Evolutionary conservation across 2,888 invertebrate genomes (phyloP), one percentile per base, ranked within the genome.

Genomic region (Ormyrus rosae): DNA sequence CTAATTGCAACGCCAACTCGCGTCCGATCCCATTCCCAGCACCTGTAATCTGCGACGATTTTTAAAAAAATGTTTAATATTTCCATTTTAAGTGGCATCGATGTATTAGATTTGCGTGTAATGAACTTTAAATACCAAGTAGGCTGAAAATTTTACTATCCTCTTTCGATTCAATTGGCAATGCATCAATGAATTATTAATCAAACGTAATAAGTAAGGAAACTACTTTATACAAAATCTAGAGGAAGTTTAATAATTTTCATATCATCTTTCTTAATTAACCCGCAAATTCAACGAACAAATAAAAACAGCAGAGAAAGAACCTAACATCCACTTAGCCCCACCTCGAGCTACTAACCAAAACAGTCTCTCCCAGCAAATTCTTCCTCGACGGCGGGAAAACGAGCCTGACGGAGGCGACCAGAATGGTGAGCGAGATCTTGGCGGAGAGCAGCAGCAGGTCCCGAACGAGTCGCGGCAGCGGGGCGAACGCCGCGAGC

Each of bases 351-450:
- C 9, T 10, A 58, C 74, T 58, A 85, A 91, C 91, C 85, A 92
- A 84, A 56, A 92, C 91, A 2, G 92, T 90, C 84, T 92, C 92
- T 5, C 91, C 91, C 46, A 87, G 83, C 1, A 92, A 87, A 60
- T 86, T 90, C 84, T 92, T 92, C 83, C 86, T 86, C 6, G 86
- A 84, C 6, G 88, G 88, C 1, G 92, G 91, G n/a, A 92, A 81
- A 19, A 92, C 78, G 55, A 87, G 81, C 61, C 89, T 86, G 75
- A 89, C 88, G 19, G 90, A 83, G 5, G 91, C 87, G 11, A 85
- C 82, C 13, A 88, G 65, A 72, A 88, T 83, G n/a, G 88, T 82
- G 10, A 87, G 11, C 68, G 84, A 83, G 50, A 88, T 84, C 78
- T 81, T 88, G 53, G 85, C 10, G 1, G 88, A 86, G 7, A 89